Percentiles rank a stretch among this genome's conserved stretches.
Evolutionary conservation across 1,140 invertebrate genomes (phyloP).

Genomic region (Trinorchestia longiramus): DNA sequence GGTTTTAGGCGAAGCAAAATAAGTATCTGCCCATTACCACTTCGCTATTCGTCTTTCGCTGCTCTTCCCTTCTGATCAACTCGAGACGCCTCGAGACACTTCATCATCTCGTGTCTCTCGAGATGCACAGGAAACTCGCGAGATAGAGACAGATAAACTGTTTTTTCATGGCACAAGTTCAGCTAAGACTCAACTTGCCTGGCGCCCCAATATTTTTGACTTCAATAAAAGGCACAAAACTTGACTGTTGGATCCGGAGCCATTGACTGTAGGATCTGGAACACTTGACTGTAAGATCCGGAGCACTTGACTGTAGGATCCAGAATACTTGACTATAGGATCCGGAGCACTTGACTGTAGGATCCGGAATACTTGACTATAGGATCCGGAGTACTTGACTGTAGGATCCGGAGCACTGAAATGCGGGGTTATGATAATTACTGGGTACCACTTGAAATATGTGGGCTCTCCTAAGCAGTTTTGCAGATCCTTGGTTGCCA

Average conservation of each 20-base stretch:
- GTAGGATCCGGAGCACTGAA: background rate
- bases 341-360: background rate
- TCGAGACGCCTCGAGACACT: background rate
- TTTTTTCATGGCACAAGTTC: slow-evolving; percentile 17
- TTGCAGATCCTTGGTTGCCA: background rate
- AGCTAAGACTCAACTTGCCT: background rate
- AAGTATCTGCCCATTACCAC: background rate
- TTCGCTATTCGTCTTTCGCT: background rate
- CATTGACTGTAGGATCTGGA: background rate
- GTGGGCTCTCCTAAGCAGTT: background rate
- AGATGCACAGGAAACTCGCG: slow-evolving; percentile 4
- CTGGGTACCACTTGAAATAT: background rate
- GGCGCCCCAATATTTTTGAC: slow-evolving; percentile 3
- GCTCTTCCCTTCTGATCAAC: background rate
- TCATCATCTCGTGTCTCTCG: slow-evolving; percentile 36
- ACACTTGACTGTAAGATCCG: background rate
- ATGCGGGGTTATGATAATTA: no score
- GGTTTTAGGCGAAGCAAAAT: background rate
- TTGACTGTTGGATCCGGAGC: background rate
- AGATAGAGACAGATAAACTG: slow-evolving; percentile 51
- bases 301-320: background rate
- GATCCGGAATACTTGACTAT: background rate
- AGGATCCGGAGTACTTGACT: background rate
- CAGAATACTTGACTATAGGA: background rate
- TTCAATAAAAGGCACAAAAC: background rate